Conservation (phyloP, 64 coral and sea anemone genomes). For the Montipora foliosa region DNA sequence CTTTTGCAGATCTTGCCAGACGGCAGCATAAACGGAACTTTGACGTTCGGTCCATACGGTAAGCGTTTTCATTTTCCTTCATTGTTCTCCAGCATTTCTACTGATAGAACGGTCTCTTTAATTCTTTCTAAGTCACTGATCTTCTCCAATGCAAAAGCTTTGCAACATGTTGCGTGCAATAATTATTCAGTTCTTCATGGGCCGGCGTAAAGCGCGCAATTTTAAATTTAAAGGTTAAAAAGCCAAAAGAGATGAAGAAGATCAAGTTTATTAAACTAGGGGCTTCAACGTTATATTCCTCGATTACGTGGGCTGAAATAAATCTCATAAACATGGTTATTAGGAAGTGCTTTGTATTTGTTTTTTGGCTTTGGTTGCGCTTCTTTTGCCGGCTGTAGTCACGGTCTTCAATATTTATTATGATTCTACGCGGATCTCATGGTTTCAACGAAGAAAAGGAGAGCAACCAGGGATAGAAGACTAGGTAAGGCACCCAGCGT, state of each 20-base stretch:
- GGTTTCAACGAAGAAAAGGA: background rate
- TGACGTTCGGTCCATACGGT: background rate
- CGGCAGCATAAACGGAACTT: slow-evolving; percentile 26
- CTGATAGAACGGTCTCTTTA: too few species aligned
- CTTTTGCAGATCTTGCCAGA: slow-evolving; percentile 30
- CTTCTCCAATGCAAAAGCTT: too few species aligned
- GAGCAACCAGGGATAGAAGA: background rate
- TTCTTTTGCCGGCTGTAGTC: background rate
- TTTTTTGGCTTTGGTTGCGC: background rate
- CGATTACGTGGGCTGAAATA: background rate
- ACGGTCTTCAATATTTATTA: background rate
- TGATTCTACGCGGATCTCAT: background rate
- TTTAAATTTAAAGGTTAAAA: background rate
- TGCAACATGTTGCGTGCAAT: background rate
- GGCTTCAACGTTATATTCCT: background rate
- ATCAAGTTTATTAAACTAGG: background rate
- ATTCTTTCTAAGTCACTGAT: too few species aligned
- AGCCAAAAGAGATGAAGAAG: background rate
- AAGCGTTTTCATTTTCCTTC: background rate
- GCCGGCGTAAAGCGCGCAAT: background rate
- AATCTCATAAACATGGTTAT: slow-evolving; percentile 38
- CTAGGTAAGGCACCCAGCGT: background rate
- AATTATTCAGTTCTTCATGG: background rate
- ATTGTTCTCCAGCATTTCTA: background rate
- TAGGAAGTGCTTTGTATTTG: slow-evolving; percentile 7